phyloP scores from a whole-genome alignment of 2,797 vertebrate species.

The Limnodromus scolopaceus region DNA sequence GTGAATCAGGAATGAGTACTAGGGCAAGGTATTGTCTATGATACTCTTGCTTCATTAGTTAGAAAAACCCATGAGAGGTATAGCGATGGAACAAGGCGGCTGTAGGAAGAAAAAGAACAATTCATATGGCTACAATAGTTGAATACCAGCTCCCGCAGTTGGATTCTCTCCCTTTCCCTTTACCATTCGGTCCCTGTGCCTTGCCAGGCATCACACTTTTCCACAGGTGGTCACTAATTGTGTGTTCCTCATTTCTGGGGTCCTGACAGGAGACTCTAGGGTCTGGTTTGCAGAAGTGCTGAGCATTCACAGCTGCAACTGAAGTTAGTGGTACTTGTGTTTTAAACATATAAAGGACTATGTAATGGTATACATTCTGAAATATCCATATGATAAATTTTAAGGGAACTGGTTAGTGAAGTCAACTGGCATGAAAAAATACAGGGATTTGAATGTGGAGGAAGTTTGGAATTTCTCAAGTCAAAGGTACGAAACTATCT shows the following conservation, averaged over 20 bases:
- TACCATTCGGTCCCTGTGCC: neutral
- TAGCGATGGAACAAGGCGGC: neutral
- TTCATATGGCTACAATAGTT: fast-evolving
- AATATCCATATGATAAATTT: slow-evolving; percentile 28
- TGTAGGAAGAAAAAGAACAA: neutral
- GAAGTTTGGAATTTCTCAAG: slow-evolving; percentile 36
- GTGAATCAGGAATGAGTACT: neutral
- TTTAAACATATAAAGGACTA: slow-evolving; percentile 32
- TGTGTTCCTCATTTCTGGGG: slow-evolving; percentile 39
- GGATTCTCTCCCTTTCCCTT: neutral
- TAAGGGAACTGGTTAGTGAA: slow-evolving; percentile 30
- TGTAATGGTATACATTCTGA: slow-evolving; percentile 11
- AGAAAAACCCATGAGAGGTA: neutral
- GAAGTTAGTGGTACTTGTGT: slow-evolving; percentile 15
- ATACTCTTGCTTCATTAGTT: neutral
- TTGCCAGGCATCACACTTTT: slow-evolving; percentile 64
- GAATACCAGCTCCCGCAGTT: neutral
- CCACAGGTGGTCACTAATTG: slow-evolving; percentile 53
- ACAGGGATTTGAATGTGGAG: neutral
- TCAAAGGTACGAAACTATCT: slow-evolving; percentile 20
- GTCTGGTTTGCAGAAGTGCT: slow-evolving; percentile 37
- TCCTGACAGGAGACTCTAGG: slow-evolving; percentile 11
- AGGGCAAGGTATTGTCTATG: neutral
- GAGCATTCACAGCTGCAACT: slow-evolving; percentile 60
- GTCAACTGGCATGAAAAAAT: slow-evolving; percentile 27